phyloP scores from a whole-genome alignment of 2,888 invertebrate species.

The Xestia c-nigrum region DNA sequence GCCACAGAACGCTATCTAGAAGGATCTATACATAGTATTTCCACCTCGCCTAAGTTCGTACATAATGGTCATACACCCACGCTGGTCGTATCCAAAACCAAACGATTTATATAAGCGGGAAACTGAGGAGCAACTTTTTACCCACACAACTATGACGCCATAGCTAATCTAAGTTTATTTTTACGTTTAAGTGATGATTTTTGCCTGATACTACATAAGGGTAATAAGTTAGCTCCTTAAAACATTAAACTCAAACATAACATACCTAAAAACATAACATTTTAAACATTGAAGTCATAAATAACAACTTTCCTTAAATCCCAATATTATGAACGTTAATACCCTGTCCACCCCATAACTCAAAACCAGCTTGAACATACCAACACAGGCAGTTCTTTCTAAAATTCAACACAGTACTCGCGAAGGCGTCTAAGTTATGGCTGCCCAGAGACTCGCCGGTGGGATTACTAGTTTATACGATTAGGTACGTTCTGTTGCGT shows the following conservation, averaged over 20 bases:
- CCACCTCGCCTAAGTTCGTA: neutral
- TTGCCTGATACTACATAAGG: neutral
- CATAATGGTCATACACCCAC: neutral
- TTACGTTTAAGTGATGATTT: neutral
- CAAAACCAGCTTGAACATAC: slow-evolving; percentile 37
- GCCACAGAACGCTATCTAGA: neutral
- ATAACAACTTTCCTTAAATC: neutral
- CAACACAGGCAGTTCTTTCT: slow-evolving; percentile 48
- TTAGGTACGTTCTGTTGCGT: slow-evolving; percentile 44
- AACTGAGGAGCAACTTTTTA: neutral
- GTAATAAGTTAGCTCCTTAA: neutral
- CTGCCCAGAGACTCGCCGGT: slow-evolving; percentile 36
- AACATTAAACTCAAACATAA: neutral
- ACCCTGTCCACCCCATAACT: slow-evolving; percentile 21
- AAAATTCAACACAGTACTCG: slow-evolving; percentile 50
- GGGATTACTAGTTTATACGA: slow-evolving; percentile 56
- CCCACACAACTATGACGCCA: neutral
- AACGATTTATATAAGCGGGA: neutral
- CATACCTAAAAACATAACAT: neutral
- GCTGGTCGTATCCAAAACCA: neutral
- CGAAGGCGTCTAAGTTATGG: slow-evolving; percentile 53
- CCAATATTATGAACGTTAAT: slow-evolving; percentile 17
- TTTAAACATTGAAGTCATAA: neutral
- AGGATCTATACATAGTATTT: neutral
- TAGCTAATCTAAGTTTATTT: neutral